Percentiles rank a stretch among this genome's conserved stretches.
phyloP scores from a whole-genome alignment of 2,797 vertebrate species.

The Tragelaphus oryx region DNA sequence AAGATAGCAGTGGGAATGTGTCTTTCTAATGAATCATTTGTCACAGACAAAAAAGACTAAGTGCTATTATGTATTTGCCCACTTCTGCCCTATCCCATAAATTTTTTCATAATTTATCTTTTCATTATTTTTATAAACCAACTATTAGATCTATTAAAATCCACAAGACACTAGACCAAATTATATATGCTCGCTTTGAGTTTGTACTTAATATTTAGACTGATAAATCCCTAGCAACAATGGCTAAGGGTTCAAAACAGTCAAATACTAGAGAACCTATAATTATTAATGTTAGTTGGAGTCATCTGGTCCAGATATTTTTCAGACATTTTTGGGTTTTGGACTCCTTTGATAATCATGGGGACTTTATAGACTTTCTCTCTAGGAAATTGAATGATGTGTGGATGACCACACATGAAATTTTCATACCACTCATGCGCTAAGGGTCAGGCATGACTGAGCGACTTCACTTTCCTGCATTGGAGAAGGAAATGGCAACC shows the following conservation, averaged over 20 bases:
- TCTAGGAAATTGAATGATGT: neutral
- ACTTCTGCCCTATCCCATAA: neutral
- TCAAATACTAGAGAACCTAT: neutral
- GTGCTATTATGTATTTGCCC: neutral
- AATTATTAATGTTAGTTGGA: neutral
- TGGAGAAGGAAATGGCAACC: neutral
- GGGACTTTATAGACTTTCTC: neutral
- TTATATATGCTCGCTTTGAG: neutral
- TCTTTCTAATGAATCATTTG: neutral
- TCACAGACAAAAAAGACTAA: neutral
- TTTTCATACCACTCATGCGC: neutral
- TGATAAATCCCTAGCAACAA: neutral
- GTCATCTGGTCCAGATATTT: neutral
- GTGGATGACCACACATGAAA: neutral
- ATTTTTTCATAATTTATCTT: constrained; percentile 10
- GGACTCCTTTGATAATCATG: neutral
- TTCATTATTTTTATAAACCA: neutral
- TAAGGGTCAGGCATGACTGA: neutral
- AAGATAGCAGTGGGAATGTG: neutral
- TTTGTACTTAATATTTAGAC: neutral
- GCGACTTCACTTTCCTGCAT: neutral
- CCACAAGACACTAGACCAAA: neutral
- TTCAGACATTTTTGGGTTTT: neutral
- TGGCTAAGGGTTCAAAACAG: neutral
- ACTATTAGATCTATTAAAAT: neutral